Percentiles rank a stretch among this genome's conserved stretches.
Conservation (phyloP, 2,888 invertebrate genomes). For the Glaucopsyche alexis region DNA sequence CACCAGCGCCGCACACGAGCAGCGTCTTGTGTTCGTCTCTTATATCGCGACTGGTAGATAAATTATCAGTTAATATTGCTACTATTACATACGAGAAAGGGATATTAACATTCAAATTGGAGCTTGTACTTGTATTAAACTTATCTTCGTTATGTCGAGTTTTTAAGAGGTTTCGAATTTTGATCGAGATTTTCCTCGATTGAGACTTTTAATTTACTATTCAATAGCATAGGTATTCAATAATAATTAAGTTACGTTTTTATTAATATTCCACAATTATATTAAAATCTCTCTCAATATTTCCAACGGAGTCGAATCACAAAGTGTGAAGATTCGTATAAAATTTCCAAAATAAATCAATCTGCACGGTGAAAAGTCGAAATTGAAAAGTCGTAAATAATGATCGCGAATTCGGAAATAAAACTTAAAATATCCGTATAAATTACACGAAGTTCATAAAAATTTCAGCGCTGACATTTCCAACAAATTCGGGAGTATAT, state of each 20-base stretch:
- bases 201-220: too few relatives aligned
- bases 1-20: conserved; percentile 33
- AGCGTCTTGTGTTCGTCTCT: background rate
- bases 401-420: conserved; percentile 23
- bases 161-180: too few relatives aligned
- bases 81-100: too few relatives aligned
- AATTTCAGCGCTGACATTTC: conserved; percentile 29
- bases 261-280: too few relatives aligned
- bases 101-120: too few relatives aligned
- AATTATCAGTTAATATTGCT: too few relatives aligned
- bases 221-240: too few relatives aligned
- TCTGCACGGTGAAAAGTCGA: background rate
- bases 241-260: too few relatives aligned
- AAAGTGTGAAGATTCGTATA: conserved; percentile 39
- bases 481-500: conserved; percentile 24
- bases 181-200: too few relatives aligned
- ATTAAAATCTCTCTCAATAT: too few relatives aligned
- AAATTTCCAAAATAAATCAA: conserved; percentile 41
- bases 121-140: too few relatives aligned
- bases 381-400: conserved; percentile 27
- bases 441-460: conserved; percentile 31
- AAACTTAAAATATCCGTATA: conserved; percentile 22
- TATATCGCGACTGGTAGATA: background rate
- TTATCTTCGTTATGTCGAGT: too few relatives aligned
- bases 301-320: background rate